These are phyloP conservation scores for Oreonectes daqikongensis DNA, from an alignment of 2,797 vertebrate genomes.

Conservation along the genomic window DNA sequence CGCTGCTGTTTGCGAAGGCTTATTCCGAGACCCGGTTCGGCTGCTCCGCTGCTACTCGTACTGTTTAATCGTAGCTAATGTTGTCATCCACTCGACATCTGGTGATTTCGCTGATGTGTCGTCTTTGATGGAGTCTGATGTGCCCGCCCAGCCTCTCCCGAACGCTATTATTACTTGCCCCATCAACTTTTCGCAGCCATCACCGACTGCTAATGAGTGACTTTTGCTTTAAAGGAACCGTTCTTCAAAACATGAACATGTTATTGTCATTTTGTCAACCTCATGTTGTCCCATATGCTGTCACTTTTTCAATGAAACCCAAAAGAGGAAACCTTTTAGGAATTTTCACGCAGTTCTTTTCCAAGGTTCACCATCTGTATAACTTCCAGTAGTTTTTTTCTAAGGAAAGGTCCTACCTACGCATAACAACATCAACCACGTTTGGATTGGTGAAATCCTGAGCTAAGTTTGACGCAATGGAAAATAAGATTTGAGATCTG, in stretches of 20 bases:
- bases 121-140: constrained; percentile 15
- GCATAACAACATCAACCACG: too few species aligned
- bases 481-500: too few species aligned
- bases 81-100: constrained; percentile 23
- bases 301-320: background rate
- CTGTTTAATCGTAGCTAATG: constrained; percentile 25
- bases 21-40: constrained; percentile 8
- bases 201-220: constrained; percentile 42
- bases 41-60: constrained; percentile 2
- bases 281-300: background rate
- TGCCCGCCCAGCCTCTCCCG: background rate
- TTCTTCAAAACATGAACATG: background rate
- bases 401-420: too few species aligned
- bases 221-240: background rate
- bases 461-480: too few species aligned
- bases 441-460: too few species aligned
- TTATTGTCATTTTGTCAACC: background rate
- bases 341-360: background rate
- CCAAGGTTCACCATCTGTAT: background rate
- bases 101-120: constrained; percentile 18
- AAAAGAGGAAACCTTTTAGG: background rate
- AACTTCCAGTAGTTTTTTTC: background rate
- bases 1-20: constrained; percentile 26
- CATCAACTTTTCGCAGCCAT: constrained; percentile 44
- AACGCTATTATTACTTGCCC: constrained; percentile 26